Evolutionary conservation across 2,888 invertebrate genomes (phyloP).

Genomic region (Bruchidius siliquastri): DNA sequence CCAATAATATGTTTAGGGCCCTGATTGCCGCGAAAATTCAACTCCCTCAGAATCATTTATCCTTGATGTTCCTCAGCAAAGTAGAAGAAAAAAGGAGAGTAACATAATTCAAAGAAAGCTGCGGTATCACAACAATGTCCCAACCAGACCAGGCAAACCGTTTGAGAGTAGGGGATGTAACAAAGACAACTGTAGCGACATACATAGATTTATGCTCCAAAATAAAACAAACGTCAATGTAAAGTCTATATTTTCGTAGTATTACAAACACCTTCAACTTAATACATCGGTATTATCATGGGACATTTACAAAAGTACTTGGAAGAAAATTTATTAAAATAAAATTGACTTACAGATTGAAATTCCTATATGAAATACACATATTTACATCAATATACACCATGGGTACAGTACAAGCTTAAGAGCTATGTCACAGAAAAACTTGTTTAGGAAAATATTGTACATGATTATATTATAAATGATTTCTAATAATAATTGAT

Average conservation of each 20-base stretch:
- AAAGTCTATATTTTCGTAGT: neutral
- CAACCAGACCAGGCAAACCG: too few species aligned
- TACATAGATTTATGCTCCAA: too few species aligned
- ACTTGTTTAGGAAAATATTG: neutral
- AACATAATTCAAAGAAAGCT: too few species aligned
- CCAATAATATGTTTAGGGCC: too few species aligned
- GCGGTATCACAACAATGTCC: too few species aligned
- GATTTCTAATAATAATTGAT: neutral
- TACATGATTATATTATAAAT: neutral
- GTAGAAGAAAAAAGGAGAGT: too few species aligned
- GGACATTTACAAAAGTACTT: neutral
- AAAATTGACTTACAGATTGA: neutral
- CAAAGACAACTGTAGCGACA: too few species aligned
- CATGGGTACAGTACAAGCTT: neutral
- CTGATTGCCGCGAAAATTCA: too few species aligned
- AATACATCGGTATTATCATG: neutral
- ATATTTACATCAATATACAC: neutral
- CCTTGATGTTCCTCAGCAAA: too few species aligned
- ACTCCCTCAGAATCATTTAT: too few species aligned
- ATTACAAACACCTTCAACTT: neutral
- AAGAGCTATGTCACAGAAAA: neutral
- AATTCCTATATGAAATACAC: neutral
- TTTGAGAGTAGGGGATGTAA: too few species aligned
- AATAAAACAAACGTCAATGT: neutral
- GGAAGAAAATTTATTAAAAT: neutral